Evolutionary conservation across 2,113 vertebrate species (phyloP).

Genomic region (Tyto alba): DNA sequence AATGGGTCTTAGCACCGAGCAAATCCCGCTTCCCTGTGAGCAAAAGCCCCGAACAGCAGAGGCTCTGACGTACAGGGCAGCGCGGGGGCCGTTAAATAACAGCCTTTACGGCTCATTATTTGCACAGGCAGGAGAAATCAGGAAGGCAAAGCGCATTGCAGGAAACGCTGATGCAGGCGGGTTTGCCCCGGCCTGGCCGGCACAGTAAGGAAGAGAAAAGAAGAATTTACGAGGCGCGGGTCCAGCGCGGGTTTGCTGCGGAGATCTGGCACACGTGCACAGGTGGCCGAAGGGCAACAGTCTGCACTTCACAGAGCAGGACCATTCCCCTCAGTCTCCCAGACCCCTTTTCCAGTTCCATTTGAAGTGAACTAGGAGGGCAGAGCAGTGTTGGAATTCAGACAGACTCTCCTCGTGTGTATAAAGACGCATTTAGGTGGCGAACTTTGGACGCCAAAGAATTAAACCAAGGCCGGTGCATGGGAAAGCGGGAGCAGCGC

Average conservation of each 20-base stretch:
- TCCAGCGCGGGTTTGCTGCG: background rate
- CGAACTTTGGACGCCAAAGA: background rate
- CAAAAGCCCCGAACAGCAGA: background rate
- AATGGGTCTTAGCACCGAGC: background rate
- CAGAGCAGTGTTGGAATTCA: background rate
- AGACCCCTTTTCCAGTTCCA: background rate
- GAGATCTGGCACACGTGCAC: accelerated
- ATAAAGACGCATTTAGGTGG: background rate
- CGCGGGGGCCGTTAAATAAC: background rate
- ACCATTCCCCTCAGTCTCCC: background rate
- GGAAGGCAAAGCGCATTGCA: background rate
- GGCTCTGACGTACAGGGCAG: background rate
- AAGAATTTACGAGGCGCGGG: background rate
- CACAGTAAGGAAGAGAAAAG: background rate
- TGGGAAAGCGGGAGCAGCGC: background rate
- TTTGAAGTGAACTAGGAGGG: background rate
- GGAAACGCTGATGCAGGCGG: background rate
- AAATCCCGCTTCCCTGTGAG: background rate
- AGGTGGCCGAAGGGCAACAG: background rate
- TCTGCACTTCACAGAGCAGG: background rate
- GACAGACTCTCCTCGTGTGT: background rate
- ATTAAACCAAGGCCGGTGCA: background rate
- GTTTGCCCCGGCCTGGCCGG: background rate
- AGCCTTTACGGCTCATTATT: background rate
- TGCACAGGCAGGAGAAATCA: background rate